phyloP scores from a whole-genome alignment of 2,888 invertebrate genomes.

The Mantis religiosa region DNA sequence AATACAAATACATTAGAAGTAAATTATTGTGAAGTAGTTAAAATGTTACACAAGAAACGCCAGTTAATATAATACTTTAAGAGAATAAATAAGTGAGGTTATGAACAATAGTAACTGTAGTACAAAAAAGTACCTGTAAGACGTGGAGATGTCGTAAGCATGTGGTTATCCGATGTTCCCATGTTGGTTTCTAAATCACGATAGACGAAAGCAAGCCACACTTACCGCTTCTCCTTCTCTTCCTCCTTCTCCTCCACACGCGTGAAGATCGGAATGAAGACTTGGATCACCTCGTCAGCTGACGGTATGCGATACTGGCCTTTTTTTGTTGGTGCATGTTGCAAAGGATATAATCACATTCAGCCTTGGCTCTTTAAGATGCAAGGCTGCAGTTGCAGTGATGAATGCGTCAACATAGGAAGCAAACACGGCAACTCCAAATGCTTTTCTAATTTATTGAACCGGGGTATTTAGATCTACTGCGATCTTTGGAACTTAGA shows the following conservation, averaged over 20 bases:
- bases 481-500: no score
- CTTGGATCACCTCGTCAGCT: not conserved
- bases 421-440: not conserved
- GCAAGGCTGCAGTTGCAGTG: not conserved
- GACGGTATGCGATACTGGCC: not conserved
- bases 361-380: not conserved
- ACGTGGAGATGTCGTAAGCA: not conserved
- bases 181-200: not conserved
- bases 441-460: not conserved
- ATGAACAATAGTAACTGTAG: no score
- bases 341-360: not conserved
- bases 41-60: no score
- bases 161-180: not conserved
- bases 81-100: no score
- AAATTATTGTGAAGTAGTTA: no score
- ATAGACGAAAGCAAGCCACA: not conserved
- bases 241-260: not conserved
- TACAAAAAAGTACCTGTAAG: not conserved
- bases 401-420: not conserved
- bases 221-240: not conserved
- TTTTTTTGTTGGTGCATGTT: not conserved
- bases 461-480: no score
- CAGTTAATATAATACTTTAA: no score
- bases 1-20: no score
- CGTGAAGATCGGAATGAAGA: not conserved